A percentile compares a stretch with the other conserved stretches of the same genome.
Conservation (phyloP, 2,888 invertebrate genomes). For the Teinopalpus imperialis region DNA sequence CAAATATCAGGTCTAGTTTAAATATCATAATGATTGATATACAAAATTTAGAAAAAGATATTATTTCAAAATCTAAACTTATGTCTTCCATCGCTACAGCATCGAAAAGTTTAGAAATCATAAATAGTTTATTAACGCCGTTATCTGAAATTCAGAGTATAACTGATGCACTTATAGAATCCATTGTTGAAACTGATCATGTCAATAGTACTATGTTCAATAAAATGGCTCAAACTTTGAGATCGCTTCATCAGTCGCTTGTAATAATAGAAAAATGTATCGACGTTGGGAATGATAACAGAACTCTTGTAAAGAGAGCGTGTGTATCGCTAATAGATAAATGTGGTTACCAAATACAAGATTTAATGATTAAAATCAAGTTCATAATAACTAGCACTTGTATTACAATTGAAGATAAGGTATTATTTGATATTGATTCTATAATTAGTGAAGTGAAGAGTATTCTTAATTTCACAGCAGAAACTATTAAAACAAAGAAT, state of each 20-base stretch:
- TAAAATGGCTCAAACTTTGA: constrained; percentile 81
- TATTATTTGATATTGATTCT: constrained; percentile 65
- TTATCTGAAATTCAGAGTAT: constrained; percentile 84
- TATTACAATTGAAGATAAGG: constrained; percentile 61
- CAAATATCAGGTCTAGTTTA: constrained; percentile 44
- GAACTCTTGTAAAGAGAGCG: constrained; percentile 85
- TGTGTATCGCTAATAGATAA: constrained; percentile 85
- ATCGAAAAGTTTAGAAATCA: constrained; percentile 85
- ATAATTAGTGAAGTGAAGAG: constrained; percentile 73
- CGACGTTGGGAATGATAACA: constrained; percentile 84
- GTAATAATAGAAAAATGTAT: constrained; percentile 86
- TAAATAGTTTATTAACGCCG: constrained; percentile 83
- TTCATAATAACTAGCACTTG: constrained; percentile 67
- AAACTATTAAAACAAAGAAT: constrained; percentile 74
- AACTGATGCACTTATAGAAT: constrained; percentile 76
- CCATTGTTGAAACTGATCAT: constrained; percentile 53
- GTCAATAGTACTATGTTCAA: constrained; percentile 80
- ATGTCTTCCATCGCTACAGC: constrained; percentile 86
- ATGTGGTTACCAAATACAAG: constrained; percentile 79
- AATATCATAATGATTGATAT: constrained; percentile 81
- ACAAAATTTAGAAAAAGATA: constrained; percentile 84
- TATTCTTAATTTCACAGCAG: constrained; percentile 75
- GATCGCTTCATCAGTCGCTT: constrained; percentile 84
- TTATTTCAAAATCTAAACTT: constrained; percentile 83
- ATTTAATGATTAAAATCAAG: constrained; percentile 70